Evolutionary conservation across 2,888 invertebrate genomes (phyloP).

Genomic region (Cheilosia pagana): DNA sequence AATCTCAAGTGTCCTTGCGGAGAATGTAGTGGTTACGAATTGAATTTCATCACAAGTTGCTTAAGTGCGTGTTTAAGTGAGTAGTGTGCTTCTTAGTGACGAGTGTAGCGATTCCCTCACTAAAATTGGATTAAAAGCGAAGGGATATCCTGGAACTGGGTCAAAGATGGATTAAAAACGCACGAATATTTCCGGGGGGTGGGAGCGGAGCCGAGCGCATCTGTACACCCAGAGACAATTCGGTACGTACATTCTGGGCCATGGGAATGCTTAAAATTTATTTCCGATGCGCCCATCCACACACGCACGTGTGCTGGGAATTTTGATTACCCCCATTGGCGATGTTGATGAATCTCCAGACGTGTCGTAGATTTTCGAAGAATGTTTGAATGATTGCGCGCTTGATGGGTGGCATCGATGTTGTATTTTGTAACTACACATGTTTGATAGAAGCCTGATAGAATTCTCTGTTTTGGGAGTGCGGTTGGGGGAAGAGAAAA

Average conservation of each 20-base stretch:
- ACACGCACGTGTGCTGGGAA: slow-evolving; percentile 47
- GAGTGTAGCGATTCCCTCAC: slow-evolving; percentile 10
- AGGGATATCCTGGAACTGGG: slow-evolving; percentile 60
- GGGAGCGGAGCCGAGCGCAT: not conserved
- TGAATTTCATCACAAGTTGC: slow-evolving; percentile 50
- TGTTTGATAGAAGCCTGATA: slow-evolving; percentile 11
- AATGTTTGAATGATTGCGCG: slow-evolving; percentile 34
- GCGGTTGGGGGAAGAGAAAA: not conserved
- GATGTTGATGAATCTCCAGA: slow-evolving; percentile 50
- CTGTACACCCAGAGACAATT: slow-evolving; percentile 20
- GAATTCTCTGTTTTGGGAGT: slow-evolving; percentile 15
- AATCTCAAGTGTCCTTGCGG: slow-evolving; percentile 17
- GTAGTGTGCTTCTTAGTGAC: not conserved
- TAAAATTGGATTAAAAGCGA: slow-evolving; percentile 57
- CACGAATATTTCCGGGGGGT: slow-evolving; percentile 50
- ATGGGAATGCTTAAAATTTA: not conserved
- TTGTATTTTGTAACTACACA: too few species aligned
- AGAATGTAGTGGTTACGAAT: slow-evolving; percentile 52
- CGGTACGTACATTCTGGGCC: slow-evolving; percentile 49
- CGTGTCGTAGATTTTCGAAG: slow-evolving; percentile 2
- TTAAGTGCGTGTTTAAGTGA: slow-evolving; percentile 37
- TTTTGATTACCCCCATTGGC: slow-evolving; percentile 34
- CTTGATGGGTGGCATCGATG: slow-evolving; percentile 11
- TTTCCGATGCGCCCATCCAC: slow-evolving; percentile 11
- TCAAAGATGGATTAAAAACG: slow-evolving; percentile 72